Base-by-base conservation (phyloP, 2,888 invertebrate species). In the Cheilosia soror region DNA sequence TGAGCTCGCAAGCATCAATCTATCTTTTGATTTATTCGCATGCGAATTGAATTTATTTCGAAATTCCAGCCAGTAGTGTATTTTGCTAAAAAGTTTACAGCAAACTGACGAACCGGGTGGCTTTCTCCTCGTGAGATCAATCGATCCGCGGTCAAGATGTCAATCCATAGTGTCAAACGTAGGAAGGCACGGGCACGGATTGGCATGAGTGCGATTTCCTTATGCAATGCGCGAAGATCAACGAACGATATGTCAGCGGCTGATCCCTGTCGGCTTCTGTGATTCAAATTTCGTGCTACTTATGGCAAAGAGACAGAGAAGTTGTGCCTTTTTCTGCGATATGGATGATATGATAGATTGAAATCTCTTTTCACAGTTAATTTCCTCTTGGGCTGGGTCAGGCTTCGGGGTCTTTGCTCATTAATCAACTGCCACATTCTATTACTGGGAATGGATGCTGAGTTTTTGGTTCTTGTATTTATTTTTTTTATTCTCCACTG, bases 241-340 rank as follows among this genome's bases (percentile, higher is more conserved):
- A 11, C 63, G 29, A 25, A 44, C 55, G 47, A 57, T 73, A 31
- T 47, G 65, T 65, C 47, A 57, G 40, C 58, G 44, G 31, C 60
- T 44, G 71, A 76, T 71, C 57, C 44, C 44, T 65, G 49, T 29
- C 71, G 53, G 63, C 53, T 78, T 78, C 75, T 73, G 44, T 55
- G 57, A 53, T 71, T 84, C 60, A 71, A 80, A 80, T 71, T 40
- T 58, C 53, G 75, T 84, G 53, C 79, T 55, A 84, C 75, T 84
- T 75, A 68, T 31, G 27, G 37, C 44, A 15, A 25, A 11, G 42
- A n/a, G 7, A 2, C 11, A 37, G 11, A 6, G 13, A 20, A 40
- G 47, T 62, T 44, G 44, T 62, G 37, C 51, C 76, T 72, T 29
- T 37, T 15, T 7, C 27, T 15, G 55, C 60, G 55, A 31, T 58